Percentiles rank a stretch among this genome's conserved stretches.
phyloP scores from a whole-genome alignment of 2,113 vertebrate species.

The Colius striatus region DNA sequence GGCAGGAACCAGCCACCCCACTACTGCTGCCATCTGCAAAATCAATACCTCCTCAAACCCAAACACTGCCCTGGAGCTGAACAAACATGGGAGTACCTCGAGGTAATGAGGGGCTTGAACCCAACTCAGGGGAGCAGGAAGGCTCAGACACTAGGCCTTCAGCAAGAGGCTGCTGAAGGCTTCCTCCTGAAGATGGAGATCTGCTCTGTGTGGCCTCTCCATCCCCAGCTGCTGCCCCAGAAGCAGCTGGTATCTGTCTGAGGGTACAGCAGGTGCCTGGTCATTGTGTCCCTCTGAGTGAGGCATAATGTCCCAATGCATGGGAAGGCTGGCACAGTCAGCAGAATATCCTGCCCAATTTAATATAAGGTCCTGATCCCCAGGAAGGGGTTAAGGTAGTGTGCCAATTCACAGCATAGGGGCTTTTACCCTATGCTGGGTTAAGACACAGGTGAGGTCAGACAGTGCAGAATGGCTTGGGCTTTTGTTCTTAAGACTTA shows the following conservation, averaged over 20 bases:
- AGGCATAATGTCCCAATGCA: too few relatives aligned
- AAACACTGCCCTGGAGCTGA: not conserved
- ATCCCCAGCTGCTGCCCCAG: fast-evolving
- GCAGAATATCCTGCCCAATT: too few relatives aligned
- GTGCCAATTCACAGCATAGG: too few relatives aligned
- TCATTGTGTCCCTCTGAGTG: fast-evolving
- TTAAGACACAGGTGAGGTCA: too few relatives aligned
- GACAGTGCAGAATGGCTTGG: too few relatives aligned
- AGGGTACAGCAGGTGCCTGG: too few relatives aligned
- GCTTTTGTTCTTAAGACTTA: too few relatives aligned
- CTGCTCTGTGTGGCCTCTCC: fast-evolving
- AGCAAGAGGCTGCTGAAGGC: not conserved
- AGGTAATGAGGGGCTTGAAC: fast-evolving
- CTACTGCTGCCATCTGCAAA: not conserved
- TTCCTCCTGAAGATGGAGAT: fast-evolving
- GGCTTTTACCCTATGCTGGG: too few relatives aligned
- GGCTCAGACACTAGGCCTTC: not conserved
- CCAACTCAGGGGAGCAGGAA: fast-evolving
- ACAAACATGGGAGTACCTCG: not conserved
- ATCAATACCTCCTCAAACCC: not conserved
- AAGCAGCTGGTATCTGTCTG: not conserved
- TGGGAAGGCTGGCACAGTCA: too few relatives aligned
- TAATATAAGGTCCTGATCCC: too few relatives aligned
- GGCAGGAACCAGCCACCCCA: not conserved
- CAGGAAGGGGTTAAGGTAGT: too few relatives aligned